A percentile compares a stretch with the other conserved stretches of the same genome.
Evolutionary conservation across 2,888 invertebrate genomes (phyloP).

Genomic region (Magallana nippona): DNA sequence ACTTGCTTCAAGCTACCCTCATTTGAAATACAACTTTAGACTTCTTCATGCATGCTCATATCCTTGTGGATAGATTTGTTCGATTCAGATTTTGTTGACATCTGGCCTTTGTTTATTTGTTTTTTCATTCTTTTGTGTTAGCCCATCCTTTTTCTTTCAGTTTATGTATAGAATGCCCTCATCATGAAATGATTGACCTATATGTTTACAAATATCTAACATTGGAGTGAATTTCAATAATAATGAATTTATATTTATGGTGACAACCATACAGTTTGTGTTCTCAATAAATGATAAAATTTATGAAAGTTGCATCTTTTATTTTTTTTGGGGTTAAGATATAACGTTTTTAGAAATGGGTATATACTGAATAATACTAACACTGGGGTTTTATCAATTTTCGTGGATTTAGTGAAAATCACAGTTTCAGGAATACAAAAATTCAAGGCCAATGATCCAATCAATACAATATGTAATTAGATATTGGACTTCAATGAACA

Average conservation of each 20-base stretch:
- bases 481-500: no score
- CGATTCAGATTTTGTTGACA: not conserved
- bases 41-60: not conserved
- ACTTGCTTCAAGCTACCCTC: not conserved
- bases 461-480: no score
- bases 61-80: slow-evolving; percentile 7
- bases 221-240: slow-evolving; percentile 20
- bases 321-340: no score
- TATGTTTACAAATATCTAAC: not conserved
- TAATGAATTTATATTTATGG: slow-evolving; percentile 22
- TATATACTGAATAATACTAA: no score
- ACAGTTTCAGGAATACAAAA: no score
- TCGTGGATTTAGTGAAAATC: no score
- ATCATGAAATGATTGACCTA: slow-evolving; percentile 19
- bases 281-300: slow-evolving; percentile 16
- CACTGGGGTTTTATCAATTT: no score
- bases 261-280: slow-evolving; percentile 9
- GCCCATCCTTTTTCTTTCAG: not conserved
- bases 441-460: no score
- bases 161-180: not conserved
- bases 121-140: not conserved
- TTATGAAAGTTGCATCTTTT: not conserved
- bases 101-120: slow-evolving; percentile 15
- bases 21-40: not conserved
- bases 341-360: no score